Percentiles rank a stretch among this genome's conserved stretches.
phyloP scores from a whole-genome alignment of 2,888 invertebrate genomes.

The Neoitamus cyanurus region DNA sequence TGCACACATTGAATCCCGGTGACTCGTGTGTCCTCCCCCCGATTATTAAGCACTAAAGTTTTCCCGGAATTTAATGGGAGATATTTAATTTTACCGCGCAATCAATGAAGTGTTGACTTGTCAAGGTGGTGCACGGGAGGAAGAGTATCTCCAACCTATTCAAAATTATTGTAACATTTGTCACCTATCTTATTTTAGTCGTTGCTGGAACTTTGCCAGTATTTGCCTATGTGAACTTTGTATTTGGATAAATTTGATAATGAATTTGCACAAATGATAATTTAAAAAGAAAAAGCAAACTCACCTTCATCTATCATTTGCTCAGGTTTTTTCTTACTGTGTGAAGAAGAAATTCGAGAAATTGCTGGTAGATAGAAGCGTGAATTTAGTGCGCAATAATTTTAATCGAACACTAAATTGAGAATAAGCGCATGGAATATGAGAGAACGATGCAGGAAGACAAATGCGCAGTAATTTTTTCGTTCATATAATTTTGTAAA shows the following conservation, averaged over 20 bases:
- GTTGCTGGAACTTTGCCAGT: neutral
- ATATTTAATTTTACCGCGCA: slow-evolving; percentile 12
- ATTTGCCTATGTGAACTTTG: neutral
- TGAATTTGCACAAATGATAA: neutral
- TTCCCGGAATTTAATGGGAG: slow-evolving; percentile 7
- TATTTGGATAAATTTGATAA: neutral
- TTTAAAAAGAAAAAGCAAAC: neutral
- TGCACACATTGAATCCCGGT: neutral
- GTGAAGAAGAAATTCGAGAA: neutral
- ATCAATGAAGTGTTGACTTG: neutral
- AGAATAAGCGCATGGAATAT: no score
- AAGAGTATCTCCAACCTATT: neutral
- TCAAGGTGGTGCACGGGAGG: neutral
- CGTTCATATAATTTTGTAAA: neutral
- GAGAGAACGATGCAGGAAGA: neutral
- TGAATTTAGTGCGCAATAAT: neutral
- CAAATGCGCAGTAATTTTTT: neutral
- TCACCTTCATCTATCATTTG: neutral
- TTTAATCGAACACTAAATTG: neutral
- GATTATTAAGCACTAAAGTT: slow-evolving; percentile 12
- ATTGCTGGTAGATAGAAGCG: neutral
- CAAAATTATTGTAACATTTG: neutral
- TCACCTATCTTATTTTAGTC: neutral
- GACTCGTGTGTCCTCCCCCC: neutral
- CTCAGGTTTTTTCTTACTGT: neutral